These are phyloP conservation scores for Bombus fervidus DNA, from an alignment of 1,140 invertebrate genomes.

Conservation along the genomic window DNA sequence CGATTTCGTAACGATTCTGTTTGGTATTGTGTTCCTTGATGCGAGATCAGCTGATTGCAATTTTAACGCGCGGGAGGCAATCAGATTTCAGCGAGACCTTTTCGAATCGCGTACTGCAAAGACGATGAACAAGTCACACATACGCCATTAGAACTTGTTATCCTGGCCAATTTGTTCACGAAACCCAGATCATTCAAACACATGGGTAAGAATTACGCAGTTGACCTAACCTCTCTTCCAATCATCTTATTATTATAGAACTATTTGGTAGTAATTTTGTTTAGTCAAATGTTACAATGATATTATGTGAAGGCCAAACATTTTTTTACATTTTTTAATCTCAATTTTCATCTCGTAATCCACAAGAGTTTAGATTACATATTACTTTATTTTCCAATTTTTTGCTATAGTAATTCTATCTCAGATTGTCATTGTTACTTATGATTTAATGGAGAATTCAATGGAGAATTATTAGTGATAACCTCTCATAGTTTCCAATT, in stretches of 20 bases:
- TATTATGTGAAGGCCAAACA: neutral
- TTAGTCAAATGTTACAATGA: neutral
- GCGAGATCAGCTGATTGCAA: slow-evolving; percentile 31
- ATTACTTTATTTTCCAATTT: too few species aligned
- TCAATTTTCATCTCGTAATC: too few species aligned
- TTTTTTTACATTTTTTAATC: too few species aligned
- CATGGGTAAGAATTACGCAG: neutral
- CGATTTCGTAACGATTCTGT: slow-evolving; percentile 37
- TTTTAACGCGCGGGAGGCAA: slow-evolving; percentile 45
- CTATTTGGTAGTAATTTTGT: neutral
- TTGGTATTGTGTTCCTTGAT: slow-evolving; percentile 43
- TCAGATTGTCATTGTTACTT: too few species aligned
- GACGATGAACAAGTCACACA: neutral
- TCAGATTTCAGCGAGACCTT: slow-evolving; percentile 47
- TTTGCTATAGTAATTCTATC: too few species aligned
- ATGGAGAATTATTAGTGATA: too few species aligned
- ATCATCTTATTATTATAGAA: neutral
- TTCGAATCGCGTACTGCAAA: neutral
- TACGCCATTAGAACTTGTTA: neutral
- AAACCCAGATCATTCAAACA: neutral
- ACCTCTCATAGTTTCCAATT: too few species aligned
- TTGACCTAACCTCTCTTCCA: neutral
- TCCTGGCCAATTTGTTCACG: slow-evolving; percentile 25
- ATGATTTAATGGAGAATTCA: too few species aligned
- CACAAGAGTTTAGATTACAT: neutral